Evolutionary conservation across 2,113 vertebrate genomes (phyloP).

Genomic region (Micromys minutus): DNA sequence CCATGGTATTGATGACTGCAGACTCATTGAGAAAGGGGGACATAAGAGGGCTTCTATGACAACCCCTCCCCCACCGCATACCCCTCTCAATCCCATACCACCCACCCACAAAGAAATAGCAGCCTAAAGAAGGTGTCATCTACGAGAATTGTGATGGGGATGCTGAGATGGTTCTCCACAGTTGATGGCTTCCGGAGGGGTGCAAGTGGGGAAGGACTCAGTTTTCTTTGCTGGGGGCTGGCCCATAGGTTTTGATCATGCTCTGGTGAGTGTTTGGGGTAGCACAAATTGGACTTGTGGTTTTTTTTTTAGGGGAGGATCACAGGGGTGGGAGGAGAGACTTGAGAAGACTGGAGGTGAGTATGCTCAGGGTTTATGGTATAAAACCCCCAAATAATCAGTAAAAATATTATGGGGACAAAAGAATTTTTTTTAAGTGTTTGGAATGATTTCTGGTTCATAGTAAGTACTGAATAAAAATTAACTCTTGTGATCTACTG

Average conservation of each 20-base stretch:
- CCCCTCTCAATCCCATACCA: too few relatives aligned
- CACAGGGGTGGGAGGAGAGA: too few relatives aligned
- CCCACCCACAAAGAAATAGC: not conserved
- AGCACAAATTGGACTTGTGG: not conserved
- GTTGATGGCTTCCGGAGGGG: too few relatives aligned
- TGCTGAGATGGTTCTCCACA: not conserved
- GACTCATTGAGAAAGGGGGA: not conserved
- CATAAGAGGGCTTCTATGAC: not conserved
- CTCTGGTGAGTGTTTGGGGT: not conserved
- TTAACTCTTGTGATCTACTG: not conserved
- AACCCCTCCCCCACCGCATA: not conserved
- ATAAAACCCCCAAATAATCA: too few relatives aligned
- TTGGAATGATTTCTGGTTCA: not conserved
- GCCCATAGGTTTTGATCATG: not conserved
- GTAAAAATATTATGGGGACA: too few relatives aligned
- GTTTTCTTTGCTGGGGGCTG: not conserved
- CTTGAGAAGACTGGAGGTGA: too few relatives aligned
- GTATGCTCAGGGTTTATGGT: too few relatives aligned
- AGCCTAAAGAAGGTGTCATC: not conserved
- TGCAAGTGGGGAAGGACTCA: not conserved
- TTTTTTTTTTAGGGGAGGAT: too few relatives aligned
- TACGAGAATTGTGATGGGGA: not conserved
- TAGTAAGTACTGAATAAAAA: constrained; percentile 11
- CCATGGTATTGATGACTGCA: not conserved
- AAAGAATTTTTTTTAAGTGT: not conserved